Evolutionary conservation across 2,888 invertebrate species (phyloP), one percentile per base, ranked within the genome.

Genomic region (Monoplex corrugatus): DNA sequence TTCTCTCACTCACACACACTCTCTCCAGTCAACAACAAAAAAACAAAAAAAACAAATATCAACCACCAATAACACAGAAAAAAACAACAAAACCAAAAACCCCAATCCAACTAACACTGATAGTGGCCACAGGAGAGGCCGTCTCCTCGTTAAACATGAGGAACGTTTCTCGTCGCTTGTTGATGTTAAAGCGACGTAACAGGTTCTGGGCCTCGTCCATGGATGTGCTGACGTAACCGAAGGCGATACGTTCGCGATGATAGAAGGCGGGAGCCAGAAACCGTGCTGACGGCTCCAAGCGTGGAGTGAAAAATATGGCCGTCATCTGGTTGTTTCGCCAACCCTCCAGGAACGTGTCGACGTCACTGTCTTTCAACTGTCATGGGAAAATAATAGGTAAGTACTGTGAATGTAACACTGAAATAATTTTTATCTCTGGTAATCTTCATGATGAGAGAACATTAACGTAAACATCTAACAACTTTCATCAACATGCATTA

Each of bases 251-350:
- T 94, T 98, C 98, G 93, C 98, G 97, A 96, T 98, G 98, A 95
- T 98, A 97, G 96, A 97, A 98, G 63, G 99, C 98, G 91, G 98
- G 97, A 91, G 98, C 97, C 92, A 99, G 97, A 96, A 99, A 99
- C 91, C 99, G 97, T 89, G 99, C 97, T 87, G 98, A 97, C 88
- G 98, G 97, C 23, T 97, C 97, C 95, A 98, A 98, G 75, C 95
- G 94, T 35, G 95, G 95, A 78, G 96, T 95, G 96, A 99, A 98
- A 94, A 99, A 97, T 89, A 99, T 96, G 50, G 98, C 98, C 92
- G 99, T 97, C 78, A 99, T 98, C 96, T 97, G 97, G 96, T 99
- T 99, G 96, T 99, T 99, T 90, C 97, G 97, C 98, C 99, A 99
- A 88, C 98, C 98, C 83, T 97, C 97, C 50, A 99, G 97, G 95